These are phyloP conservation scores for Caenorhabditis sp. DNA, from an alignment of 2,888 invertebrate genomes.

Conservation along the genomic window DNA sequence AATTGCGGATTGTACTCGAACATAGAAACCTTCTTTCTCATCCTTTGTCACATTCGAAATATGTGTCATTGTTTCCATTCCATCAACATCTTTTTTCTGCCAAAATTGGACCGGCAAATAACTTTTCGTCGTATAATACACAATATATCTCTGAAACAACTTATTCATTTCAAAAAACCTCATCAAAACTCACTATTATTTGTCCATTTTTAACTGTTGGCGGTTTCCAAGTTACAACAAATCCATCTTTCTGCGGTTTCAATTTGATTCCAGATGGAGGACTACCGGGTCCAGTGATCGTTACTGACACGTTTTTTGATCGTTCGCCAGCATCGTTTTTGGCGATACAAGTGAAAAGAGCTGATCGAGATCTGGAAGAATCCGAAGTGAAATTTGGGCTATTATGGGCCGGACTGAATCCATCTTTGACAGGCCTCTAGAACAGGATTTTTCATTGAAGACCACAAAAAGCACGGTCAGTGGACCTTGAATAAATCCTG, in stretches of 20 bases:
- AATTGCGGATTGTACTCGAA: constrained; percentile 49
- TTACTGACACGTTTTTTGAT: constrained; percentile 31
- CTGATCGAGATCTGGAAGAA: constrained; percentile 47
- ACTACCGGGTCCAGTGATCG: constrained; percentile 51
- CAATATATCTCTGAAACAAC: constrained; percentile 46
- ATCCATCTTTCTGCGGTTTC: constrained; percentile 39
- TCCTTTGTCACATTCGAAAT: not conserved
- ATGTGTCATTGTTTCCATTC: constrained; percentile 26
- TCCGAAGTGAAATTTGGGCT: too few species aligned
- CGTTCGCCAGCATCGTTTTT: constrained; percentile 49
- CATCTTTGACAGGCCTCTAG: too few species aligned
- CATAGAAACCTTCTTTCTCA: constrained; percentile 17
- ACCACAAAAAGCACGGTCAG: too few species aligned
- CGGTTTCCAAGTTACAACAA: constrained; percentile 51
- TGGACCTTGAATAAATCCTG: too few species aligned
- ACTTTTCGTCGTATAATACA: constrained; percentile 48
- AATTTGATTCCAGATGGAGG: constrained; percentile 51
- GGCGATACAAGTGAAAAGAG: constrained; percentile 48
- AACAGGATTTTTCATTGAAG: too few species aligned
- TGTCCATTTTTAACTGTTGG: constrained; percentile 54
- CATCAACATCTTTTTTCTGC: constrained; percentile 51
- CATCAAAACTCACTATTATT: constrained; percentile 36
- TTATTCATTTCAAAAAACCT: not conserved
- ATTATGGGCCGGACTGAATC: too few species aligned
- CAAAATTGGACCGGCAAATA: constrained; percentile 53